phyloP scores from a whole-genome alignment of 2,888 invertebrate genomes.

The Caenorhabditis drosophilae region DNA sequence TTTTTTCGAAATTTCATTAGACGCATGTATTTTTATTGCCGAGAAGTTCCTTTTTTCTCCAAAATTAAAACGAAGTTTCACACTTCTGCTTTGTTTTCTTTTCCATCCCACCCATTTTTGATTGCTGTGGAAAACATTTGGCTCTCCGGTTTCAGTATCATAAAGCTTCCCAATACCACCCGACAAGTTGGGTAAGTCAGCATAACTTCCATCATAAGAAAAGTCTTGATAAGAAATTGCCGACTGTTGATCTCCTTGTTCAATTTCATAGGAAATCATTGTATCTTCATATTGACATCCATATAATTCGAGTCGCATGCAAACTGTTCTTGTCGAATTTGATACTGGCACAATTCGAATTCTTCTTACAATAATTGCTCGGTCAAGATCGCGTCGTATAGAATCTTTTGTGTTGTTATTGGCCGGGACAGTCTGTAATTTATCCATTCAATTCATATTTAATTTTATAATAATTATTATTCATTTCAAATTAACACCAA shows the following conservation, averaged over 20 bases:
- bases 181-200: conserved; percentile 74
- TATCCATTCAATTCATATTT: conserved; percentile 1
- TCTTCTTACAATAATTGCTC: conserved; percentile 80
- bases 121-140: conserved; percentile 57
- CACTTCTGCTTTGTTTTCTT: conserved; percentile 20
- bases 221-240: conserved; percentile 39
- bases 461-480: neutral
- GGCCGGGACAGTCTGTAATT: conserved; percentile 80
- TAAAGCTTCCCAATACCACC: conserved; percentile 84
- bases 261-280: conserved; percentile 78
- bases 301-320: conserved; percentile 88
- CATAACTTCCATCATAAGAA: conserved; percentile 76
- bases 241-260: conserved; percentile 62
- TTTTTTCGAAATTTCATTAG: conserved; percentile 74
- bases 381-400: conserved; percentile 80
- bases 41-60: conserved; percentile 85
- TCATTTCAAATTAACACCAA: neutral
- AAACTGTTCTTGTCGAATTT: conserved; percentile 82
- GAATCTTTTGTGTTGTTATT: conserved; percentile 87
- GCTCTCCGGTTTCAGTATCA: conserved; percentile 74
- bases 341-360: conserved; percentile 86
- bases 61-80: conserved; percentile 80
- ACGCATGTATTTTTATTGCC: conserved; percentile 81
- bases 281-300: conserved; percentile 88
- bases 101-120: conserved; percentile 92